phyloP scores from a whole-genome alignment of 2,797 vertebrate genomes.

The Okamejei kenojei region DNA sequence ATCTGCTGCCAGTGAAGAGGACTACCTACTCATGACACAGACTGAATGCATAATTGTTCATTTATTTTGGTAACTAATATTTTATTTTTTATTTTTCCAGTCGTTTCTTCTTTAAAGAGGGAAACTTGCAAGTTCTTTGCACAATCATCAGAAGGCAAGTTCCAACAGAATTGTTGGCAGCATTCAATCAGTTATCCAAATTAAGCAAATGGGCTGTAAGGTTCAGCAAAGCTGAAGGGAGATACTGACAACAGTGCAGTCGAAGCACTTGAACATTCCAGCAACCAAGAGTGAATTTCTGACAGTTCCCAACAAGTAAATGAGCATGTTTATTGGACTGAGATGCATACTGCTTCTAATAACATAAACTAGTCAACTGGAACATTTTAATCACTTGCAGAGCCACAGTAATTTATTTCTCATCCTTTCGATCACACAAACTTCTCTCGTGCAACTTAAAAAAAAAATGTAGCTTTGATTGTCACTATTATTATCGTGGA shows the following conservation, averaged over 20 bases:
- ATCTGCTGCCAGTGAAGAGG: neutral
- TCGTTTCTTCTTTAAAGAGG: neutral
- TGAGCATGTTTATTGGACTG: neutral
- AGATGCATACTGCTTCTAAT: conserved; percentile 5
- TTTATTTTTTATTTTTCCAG: neutral
- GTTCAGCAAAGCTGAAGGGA: neutral
- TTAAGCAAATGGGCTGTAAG: conserved; percentile 4
- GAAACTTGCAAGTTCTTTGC: neutral
- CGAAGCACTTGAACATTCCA: neutral
- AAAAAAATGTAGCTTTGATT: neutral
- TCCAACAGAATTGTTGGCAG: conserved; percentile 3
- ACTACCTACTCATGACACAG: neutral
- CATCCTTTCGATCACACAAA: neutral
- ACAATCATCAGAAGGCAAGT: neutral
- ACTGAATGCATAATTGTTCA: neutral
- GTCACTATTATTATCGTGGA: neutral
- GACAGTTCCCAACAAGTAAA: conserved; percentile 1
- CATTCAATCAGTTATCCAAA: neutral
- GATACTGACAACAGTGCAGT: neutral
- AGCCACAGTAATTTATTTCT: conserved; percentile 10
- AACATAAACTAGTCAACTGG: neutral
- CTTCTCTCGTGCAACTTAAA: neutral
- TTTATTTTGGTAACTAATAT: neutral
- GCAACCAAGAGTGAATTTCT: conserved; percentile 13
- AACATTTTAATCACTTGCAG: conserved; percentile 20